Conservation (phyloP, 2,797 vertebrate genomes). For the Acanthis flammea region DNA sequence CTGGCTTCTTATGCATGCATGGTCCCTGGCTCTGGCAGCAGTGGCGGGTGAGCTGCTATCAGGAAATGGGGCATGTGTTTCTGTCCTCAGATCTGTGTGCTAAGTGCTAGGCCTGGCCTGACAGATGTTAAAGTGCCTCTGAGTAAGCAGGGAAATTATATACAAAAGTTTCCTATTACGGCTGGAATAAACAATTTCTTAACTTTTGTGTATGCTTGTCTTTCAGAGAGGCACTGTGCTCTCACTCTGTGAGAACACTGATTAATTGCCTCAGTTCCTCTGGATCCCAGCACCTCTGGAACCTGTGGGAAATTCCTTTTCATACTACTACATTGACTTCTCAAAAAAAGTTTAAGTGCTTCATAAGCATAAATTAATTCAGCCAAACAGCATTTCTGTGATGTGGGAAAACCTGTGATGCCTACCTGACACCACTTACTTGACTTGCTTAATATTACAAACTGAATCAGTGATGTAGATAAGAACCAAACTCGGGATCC, state of each 20-base stretch:
- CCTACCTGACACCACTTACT: constrained; percentile 8
- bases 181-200: constrained; percentile 65
- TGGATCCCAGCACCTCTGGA: not conserved
- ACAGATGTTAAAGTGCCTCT: constrained; percentile 62
- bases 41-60: not conserved
- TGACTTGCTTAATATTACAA: not conserved
- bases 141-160: constrained; percentile 64
- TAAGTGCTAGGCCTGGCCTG: constrained; percentile 43
- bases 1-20: not conserved
- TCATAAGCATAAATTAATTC: constrained; percentile 59
- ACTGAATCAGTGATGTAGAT: constrained; percentile 8
- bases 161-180: constrained; percentile 67
- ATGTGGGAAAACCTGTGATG: constrained; percentile 38
- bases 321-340: not conserved
- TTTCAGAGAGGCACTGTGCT: constrained; percentile 25
- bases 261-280: constrained; percentile 6
- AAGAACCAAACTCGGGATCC: not conserved
- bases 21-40: not conserved
- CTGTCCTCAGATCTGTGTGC: constrained; percentile 43
- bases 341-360: constrained; percentile 3
- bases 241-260: not conserved
- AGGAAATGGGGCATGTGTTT: constrained; percentile 55
- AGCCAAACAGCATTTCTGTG: constrained; percentile 15
- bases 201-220: constrained; percentile 58
- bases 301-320: not conserved